Base-by-base conservation (phyloP, 2,888 invertebrate species). In the Craniophora ligustri region DNA sequence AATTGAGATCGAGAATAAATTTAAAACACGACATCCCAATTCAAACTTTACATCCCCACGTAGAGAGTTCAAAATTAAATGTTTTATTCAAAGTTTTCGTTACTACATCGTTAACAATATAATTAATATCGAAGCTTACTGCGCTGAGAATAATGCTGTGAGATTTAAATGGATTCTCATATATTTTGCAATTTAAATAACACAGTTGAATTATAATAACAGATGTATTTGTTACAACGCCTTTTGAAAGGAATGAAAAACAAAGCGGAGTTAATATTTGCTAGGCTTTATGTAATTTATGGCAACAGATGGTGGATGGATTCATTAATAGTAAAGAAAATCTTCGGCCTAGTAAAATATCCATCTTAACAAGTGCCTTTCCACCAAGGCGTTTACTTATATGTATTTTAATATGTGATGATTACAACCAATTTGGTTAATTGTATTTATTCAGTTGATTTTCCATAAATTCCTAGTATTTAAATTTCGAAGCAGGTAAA, bases 1-100 rank as follows among this genome's bases (percentile, higher is more conserved):
- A 86, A 87, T 87, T 87, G 81, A 69, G 74, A 77, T 73, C 75
- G 62, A 71, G 74, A 80, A 81, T 86, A 83, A 78, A 82, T 79
- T 11, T 0, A 0, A 5, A 11, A 39, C 30, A 13, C 3, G 3
- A 7, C 14, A 11, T 8, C 34, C 3, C 3, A 69, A 45, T 41
- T 34, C 5, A 4, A 38, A n/a, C 47, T 18, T 19, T 55, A 45
- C 28, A n/a, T 0, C 5, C 0, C 6, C 1, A 8, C 0, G 0
- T 2, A 3, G 21, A 55, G 8, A 8, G 41, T 42, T 2, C 0
- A 55, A 26, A 40, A 34, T 66, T 0, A 6, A 10, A 2, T 8
- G 2, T 3, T 5, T 13, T 11, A 18, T 13, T 34, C 23, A 23
- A 16, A 34, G 32, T 53, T 40, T 50, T 50, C 49, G 49, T 54